Evolutionary conservation across 2,113 vertebrate genomes (phyloP).

Genomic region (human): GRCh38 chr4:40143501-40144000

Average conservation of each 20-base stretch:
- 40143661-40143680: neutral
- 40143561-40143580: too few species aligned
- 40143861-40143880: neutral
- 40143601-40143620: neutral
- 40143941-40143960: neutral
- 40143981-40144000: neutral
- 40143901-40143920: neutral
- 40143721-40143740: neutral
- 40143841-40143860: neutral
- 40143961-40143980: neutral
- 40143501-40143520: too few species aligned
- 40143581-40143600: too few species aligned
- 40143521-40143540: too few species aligned
- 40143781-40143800: neutral
- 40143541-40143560: too few species aligned
- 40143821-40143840: neutral
- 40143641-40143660: conserved; percentile 4
- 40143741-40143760: neutral
- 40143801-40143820: conserved; percentile 29
- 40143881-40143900: neutral
- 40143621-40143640: neutral
- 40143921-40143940: neutral
- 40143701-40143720: neutral
- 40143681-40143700: neutral
- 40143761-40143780: neutral